Evolutionary conservation across 2,888 invertebrate species (phyloP).

Genomic region (Drosophila hamatofila): DNA sequence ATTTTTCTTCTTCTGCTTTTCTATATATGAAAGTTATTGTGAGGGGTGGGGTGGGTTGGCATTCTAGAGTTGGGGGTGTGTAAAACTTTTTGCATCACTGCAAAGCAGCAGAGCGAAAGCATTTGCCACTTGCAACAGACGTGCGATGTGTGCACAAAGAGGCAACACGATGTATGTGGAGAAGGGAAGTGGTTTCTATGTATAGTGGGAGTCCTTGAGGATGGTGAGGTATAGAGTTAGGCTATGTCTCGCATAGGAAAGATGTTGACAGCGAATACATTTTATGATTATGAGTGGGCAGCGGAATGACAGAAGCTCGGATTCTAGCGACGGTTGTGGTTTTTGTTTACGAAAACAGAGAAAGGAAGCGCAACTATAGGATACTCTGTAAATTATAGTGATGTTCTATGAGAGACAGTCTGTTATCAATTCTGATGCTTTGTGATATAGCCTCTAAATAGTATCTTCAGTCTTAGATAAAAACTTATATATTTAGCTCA

Average conservation of each 20-base stretch:
- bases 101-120: slow-evolving; percentile 20
- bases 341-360: slow-evolving; percentile 18
- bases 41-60: too few species aligned
- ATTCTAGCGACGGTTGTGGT: slow-evolving; percentile 15
- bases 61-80: not conserved
- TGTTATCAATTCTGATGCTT: not conserved
- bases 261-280: slow-evolving; percentile 70
- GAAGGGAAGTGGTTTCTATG: too few species aligned
- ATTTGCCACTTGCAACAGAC: slow-evolving; percentile 41
- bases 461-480: too few species aligned
- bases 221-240: not conserved
- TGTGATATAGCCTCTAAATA: not conserved
- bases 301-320: slow-evolving; percentile 10
- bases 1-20: slow-evolving; percentile 7
- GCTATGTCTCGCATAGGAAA: not conserved
- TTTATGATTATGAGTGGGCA: slow-evolving; percentile 75
- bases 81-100: slow-evolving; percentile 51
- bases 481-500: too few species aligned
- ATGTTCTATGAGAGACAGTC: not conserved
- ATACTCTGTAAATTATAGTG: not conserved
- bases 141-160: slow-evolving; percentile 10
- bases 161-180: not conserved
- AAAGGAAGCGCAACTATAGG: not conserved
- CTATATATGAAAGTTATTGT: not conserved
- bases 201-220: not conserved